These are phyloP conservation scores for Strongylocentrotus purpuratus DNA, from an alignment of 35 echinoderm and acorn worm species.

Conservation along the genomic window DNA sequence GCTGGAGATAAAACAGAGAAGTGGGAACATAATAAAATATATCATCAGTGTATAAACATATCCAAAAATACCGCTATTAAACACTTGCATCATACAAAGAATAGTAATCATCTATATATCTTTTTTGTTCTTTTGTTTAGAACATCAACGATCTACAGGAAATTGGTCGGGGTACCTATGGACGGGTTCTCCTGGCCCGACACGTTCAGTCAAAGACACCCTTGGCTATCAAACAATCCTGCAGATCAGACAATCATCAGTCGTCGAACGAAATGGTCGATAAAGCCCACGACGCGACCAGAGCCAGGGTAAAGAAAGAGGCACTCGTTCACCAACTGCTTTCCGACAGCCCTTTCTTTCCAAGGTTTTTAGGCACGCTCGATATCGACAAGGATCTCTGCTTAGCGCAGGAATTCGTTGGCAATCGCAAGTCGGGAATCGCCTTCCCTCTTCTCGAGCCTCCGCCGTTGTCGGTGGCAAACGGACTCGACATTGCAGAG, in stretches of 20 bases:
- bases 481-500: constrained; percentile 29
- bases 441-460: constrained; percentile 5
- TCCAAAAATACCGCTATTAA: too few relatives aligned
- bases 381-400: background rate
- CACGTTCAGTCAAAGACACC: background rate
- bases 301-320: background rate
- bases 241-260: background rate
- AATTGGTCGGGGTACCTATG: constrained; percentile 9
- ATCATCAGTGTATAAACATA: too few relatives aligned
- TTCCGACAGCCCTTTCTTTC: background rate
- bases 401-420: background rate
- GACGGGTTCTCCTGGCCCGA: background rate
- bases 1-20: too few relatives aligned
- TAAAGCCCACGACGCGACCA: background rate
- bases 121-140: background rate
- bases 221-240: constrained; percentile 2
- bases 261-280: background rate
- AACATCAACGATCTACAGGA: constrained; percentile 13
- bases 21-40: too few relatives aligned
- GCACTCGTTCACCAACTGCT: constrained; percentile 15
- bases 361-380: background rate
- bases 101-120: too few relatives aligned
- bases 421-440: background rate
- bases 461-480: background rate
- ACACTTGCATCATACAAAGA: too few relatives aligned